These are phyloP conservation scores for Balearica regulorum DNA, from an alignment of 2,797 vertebrate genomes.

Conservation along the genomic window DNA sequence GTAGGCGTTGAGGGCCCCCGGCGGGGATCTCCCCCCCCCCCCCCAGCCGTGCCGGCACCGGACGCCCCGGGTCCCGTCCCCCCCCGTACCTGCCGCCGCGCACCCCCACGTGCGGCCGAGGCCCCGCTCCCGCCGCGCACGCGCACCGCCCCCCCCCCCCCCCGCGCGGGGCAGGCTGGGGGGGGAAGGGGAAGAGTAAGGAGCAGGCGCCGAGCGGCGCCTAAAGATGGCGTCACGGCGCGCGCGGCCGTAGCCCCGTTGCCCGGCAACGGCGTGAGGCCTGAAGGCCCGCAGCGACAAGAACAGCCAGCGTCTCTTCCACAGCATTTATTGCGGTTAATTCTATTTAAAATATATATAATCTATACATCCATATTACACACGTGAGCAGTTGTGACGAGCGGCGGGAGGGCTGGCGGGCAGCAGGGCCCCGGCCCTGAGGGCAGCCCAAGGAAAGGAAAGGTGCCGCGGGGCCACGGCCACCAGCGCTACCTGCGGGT, in stretches of 20 bases:
- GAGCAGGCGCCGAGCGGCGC: not conserved
- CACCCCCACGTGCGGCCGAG: not conserved
- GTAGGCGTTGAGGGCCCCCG: not conserved
- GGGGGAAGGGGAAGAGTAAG: not conserved
- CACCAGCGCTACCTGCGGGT: not conserved
- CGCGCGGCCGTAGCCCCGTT: accelerated
- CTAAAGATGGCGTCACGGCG: not conserved
- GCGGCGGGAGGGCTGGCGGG: not conserved
- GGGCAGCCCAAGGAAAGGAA: too few relatives aligned
- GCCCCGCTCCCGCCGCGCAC: not conserved
- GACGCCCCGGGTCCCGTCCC: not conserved
- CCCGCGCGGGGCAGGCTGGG: not conserved
- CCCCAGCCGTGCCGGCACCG: too few relatives aligned
- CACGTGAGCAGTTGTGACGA: not conserved
- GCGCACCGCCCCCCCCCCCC: not conserved
- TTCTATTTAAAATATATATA: not conserved
- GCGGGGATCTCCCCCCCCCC: too few relatives aligned
- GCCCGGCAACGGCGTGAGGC: not conserved
- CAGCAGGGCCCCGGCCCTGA: too few relatives aligned
- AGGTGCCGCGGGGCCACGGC: too few relatives aligned
- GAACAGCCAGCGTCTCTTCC: not conserved
- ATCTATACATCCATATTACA: not conserved
- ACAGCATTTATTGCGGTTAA: not conserved
- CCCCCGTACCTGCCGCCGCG: not conserved
- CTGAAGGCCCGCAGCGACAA: too few relatives aligned